Base-by-base conservation (phyloP, 1,140 invertebrate species). In the Nasonia vitripennis region DNA sequence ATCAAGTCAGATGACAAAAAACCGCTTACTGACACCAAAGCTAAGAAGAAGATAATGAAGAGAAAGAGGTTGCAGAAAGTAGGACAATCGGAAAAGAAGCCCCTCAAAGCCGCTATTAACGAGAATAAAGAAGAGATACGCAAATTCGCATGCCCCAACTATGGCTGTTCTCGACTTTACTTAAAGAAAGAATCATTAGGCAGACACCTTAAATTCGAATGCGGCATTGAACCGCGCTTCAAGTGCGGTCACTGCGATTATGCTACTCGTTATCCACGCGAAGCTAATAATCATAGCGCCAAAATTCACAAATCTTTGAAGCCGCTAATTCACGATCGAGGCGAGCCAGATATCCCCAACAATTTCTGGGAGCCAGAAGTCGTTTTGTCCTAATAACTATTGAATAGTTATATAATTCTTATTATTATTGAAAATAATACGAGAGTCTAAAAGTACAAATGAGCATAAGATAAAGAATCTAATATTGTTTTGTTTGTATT, bases 121-220 rank as follows among this genome's bases (percentile, higher is more conserved):
- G 51, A 62, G 7, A 62, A 62, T 5, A n/a, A 62, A n/a, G 55
- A 62, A n/a, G 20, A 23, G 0, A 85, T 87, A 75, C 89, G 88
- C 77, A 83, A 87, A 41, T 91, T 20, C 7, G 17, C 1, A 79
- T 94, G 93, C 85, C 86, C 88, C n/a, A 90, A 90, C 81, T n/a
- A 6, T n/a, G 17, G 90, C 87, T 94, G 93, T 87, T 90, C 91
- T 41, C 90, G 91, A 70, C 88, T 88, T 55, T 94, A 94, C 80
- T 90, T 90, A 9, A 91, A 92, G 55, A 93, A 93, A 85, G 90
- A 90, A 78, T 93, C 92, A 84, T 86, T 94, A 37, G 89, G 88
- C 27, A 89, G 93, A 41, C 94, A 94, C 86, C 89, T 92, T 71
- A 92, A 93, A 71, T 92, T 94, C 80, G 94, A 95, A 84, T 95